These are phyloP conservation scores for Dasypolia templi DNA, from an alignment of 2,888 invertebrate species.

Conservation along the genomic window DNA sequence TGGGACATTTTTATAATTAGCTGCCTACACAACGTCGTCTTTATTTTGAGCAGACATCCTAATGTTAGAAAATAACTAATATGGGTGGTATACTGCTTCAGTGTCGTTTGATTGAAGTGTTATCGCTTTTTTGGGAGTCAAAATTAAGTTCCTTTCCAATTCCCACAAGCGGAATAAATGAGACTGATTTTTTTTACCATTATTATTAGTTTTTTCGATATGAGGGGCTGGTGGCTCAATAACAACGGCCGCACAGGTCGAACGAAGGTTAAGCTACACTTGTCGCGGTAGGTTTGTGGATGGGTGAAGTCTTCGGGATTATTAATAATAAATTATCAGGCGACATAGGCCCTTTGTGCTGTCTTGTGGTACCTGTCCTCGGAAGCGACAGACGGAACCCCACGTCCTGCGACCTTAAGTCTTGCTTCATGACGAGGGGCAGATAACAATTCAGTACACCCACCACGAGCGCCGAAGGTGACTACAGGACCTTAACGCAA, in stretches of 20 bases:
- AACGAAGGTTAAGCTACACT: too few species aligned
- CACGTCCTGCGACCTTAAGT: too few species aligned
- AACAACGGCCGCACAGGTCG: neutral
- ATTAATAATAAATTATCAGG: too few species aligned
- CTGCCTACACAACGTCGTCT: conserved; percentile 10
- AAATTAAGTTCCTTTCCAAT: neutral
- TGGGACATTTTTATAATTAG: conserved; percentile 48
- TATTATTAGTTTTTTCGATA: neutral
- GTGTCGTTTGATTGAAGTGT: conserved; percentile 24
- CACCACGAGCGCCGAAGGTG: too few species aligned
- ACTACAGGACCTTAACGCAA: too few species aligned
- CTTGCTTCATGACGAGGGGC: too few species aligned
- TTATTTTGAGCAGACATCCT: conserved; percentile 47
- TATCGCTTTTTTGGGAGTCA: neutral
- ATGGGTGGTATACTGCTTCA: conserved; percentile 30
- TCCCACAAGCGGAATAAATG: neutral
- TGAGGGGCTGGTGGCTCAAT: neutral
- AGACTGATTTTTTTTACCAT: neutral
- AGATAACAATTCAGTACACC: too few species aligned
- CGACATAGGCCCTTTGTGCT: too few species aligned
- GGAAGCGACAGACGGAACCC: too few species aligned
- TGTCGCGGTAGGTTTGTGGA: too few species aligned
- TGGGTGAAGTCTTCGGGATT: too few species aligned
- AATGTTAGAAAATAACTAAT: conserved; percentile 31
- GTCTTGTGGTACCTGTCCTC: too few species aligned